Base-by-base conservation (phyloP, 2,888 invertebrate genomes). In the Euspilapteryx auroguttella region DNA sequence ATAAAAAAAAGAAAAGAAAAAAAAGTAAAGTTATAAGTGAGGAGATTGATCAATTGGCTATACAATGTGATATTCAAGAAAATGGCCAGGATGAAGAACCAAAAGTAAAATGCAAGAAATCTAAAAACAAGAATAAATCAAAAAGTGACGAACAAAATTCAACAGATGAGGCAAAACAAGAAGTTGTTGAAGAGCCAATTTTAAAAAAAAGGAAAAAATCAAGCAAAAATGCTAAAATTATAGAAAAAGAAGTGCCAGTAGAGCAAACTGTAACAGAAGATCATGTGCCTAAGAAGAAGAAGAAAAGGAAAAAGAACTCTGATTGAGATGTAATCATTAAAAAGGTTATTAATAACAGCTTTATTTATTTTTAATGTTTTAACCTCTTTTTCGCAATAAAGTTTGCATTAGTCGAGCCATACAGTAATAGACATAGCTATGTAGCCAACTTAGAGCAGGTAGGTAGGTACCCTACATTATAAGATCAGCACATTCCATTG, bases 251-350 rank as follows among this genome's bases (percentile, higher is more conserved):
- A 36, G 48, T 49, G 38, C 37, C 34, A 34, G 37, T 32, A 20
- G 29, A 31, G 34, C 33, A 24, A 25, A 38, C 36, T 27, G 41
- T 42, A 34, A n/a, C 10, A 25, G 45, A 49, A 32, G 40, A 44
- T 28, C 33, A 45, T 40, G 40, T 55, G 14, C 55, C 57, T 30
- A 62, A 58, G 42, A 63, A 61, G 39, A 68, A 62, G 43, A 63
- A 65, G 39, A 58, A 65, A 37, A 55, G 47, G 43, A 56, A n/a
- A n/a, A n/a, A n/a, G n/a, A n/a, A n/a, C n/a, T n/a, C n/a, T n/a
- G n/a, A n/a, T n/a, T n/a, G n/a, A n/a, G n/a, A n/a, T n/a, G n/a
- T n/a, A n/a, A n/a, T n/a, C n/a, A n/a, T n/a, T n/a, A n/a, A n/a
- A n/a, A n/a, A n/a, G n/a, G n/a, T n/a, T n/a, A n/a, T n/a, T n/a